phyloP scores from a whole-genome alignment of 2,888 invertebrate genomes.

The Microctonus hyperodae region DNA sequence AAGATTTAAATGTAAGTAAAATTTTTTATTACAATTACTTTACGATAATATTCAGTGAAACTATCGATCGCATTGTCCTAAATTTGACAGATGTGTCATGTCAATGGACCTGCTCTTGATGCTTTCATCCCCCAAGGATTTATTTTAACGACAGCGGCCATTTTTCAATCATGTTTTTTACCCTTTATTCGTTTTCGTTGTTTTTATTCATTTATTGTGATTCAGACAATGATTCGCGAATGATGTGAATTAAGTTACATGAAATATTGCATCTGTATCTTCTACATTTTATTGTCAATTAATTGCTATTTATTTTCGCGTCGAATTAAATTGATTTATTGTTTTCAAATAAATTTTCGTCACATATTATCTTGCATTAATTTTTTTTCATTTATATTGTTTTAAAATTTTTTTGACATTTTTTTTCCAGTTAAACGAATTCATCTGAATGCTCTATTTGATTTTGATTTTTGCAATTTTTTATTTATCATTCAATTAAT shows the following conservation, averaged over 20 bases:
- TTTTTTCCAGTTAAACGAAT: too few species aligned
- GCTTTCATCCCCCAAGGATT: neutral
- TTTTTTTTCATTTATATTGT: too few species aligned
- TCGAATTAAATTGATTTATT: too few species aligned
- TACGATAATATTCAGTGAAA: neutral
- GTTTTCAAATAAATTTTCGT: too few species aligned
- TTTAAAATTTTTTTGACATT: too few species aligned
- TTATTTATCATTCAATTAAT: too few species aligned
- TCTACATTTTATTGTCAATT: neutral
- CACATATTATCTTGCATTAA: too few species aligned
- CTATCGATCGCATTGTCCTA: slow-evolving; percentile 19
- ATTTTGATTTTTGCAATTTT: too few species aligned
- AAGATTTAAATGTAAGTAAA: neutral
- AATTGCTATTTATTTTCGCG: too few species aligned
- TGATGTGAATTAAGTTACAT: slow-evolving; percentile 44
- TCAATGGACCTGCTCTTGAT: slow-evolving; percentile 22
- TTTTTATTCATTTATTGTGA: neutral
- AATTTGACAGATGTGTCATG: slow-evolving; percentile 7
- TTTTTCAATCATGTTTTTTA: neutral
- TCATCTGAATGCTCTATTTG: too few species aligned
- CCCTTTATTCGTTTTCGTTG: neutral
- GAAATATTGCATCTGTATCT: slow-evolving; percentile 33
- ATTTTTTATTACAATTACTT: neutral
- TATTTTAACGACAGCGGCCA: too few species aligned
- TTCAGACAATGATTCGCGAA: slow-evolving; percentile 11